phyloP scores from a whole-genome alignment of 2,113 vertebrate species.

The Helogale parvula region DNA sequence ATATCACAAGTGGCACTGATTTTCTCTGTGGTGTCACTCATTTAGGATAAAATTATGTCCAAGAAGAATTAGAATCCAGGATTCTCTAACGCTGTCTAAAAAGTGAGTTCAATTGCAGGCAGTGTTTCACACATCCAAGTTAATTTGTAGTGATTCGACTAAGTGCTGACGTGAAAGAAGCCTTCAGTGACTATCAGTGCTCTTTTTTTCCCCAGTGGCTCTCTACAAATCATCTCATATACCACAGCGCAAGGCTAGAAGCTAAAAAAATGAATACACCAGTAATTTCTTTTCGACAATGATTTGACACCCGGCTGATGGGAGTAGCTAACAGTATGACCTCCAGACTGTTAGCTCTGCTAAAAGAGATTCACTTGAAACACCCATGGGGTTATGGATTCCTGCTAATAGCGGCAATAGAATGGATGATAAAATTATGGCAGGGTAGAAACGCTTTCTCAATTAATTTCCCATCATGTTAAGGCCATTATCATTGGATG shows the following conservation, averaged over 20 bases:
- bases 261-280: slow-evolving; percentile 77
- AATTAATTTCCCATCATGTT: slow-evolving; percentile 88
- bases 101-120: slow-evolving; percentile 9
- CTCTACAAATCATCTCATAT: slow-evolving; percentile 80
- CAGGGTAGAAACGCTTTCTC: slow-evolving; percentile 84
- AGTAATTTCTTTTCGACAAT: slow-evolving; percentile 84
- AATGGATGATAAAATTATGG: slow-evolving; percentile 85
- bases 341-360: slow-evolving; percentile 82
- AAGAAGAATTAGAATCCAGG: slow-evolving; percentile 22
- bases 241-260: slow-evolving; percentile 74
- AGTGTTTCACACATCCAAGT: neutral
- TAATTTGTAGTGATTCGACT: slow-evolving; percentile 69
- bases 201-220: slow-evolving; percentile 75
- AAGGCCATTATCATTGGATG: slow-evolving; percentile 86
- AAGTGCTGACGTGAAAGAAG: slow-evolving; percentile 76
- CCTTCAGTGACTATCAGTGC: slow-evolving; percentile 62
- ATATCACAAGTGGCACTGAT: neutral
- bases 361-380: slow-evolving; percentile 82
- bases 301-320: slow-evolving; percentile 87
- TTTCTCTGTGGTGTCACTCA: neutral
- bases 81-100: slow-evolving; percentile 29
- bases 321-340: slow-evolving; percentile 83
- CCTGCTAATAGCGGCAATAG: slow-evolving; percentile 86
- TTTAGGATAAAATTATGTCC: slow-evolving; percentile 22
- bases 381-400: slow-evolving; percentile 85